phyloP scores from a whole-genome alignment of 2,797 vertebrate species.

The Poeciliopsis turneri region DNA sequence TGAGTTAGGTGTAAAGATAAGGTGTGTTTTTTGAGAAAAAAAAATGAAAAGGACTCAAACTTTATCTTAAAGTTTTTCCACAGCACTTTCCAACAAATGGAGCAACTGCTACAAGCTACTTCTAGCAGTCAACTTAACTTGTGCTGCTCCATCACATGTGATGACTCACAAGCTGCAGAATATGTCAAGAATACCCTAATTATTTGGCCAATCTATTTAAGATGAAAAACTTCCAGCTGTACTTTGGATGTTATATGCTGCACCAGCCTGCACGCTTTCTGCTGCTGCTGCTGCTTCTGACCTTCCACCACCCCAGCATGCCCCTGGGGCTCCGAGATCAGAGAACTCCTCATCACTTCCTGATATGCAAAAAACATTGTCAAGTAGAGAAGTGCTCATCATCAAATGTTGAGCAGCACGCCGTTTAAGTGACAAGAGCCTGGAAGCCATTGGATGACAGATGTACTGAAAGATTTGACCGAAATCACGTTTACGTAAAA shows the following conservation, averaged over 20 bases:
- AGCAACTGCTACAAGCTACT: background rate
- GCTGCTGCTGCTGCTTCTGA: background rate
- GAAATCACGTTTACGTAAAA: constrained; percentile 7
- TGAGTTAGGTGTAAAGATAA: background rate
- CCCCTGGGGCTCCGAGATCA: background rate
- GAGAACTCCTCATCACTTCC: background rate
- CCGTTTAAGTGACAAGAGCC: background rate
- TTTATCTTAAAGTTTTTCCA: background rate
- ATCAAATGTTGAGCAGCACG: background rate
- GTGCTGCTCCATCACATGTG: background rate
- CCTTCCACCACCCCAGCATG: background rate
- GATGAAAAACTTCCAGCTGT: background rate
- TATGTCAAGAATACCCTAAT: background rate
- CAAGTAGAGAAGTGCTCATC: background rate
- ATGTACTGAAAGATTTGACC: background rate
- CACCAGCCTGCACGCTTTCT: background rate
- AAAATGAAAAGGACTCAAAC: background rate
- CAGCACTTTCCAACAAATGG: background rate
- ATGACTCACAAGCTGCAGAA: background rate
- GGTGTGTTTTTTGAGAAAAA: background rate
- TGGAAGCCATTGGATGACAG: background rate
- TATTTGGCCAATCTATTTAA: background rate
- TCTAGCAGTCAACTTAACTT: background rate
- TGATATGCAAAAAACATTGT: background rate
- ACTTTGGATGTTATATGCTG: background rate